Evolutionary conservation across 2,797 vertebrate genomes (phyloP), one percentile per base, ranked within the genome.

Genomic region (Galaxias olidus): DNA sequence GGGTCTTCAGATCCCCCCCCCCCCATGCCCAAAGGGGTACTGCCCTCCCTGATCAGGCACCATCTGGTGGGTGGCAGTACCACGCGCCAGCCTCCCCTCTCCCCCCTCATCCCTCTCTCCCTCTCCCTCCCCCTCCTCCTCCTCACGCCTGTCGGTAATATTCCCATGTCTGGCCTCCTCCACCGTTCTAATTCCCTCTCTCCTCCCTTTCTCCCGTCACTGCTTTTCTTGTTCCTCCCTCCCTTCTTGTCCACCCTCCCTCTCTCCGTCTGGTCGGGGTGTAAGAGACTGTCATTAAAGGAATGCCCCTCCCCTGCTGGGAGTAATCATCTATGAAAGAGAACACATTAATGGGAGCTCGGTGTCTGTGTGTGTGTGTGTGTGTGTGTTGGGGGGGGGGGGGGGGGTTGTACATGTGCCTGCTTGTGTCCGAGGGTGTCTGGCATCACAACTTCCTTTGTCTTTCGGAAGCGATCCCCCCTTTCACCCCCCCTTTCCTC

Each of bases 291-390:
- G 77, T 88, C 83, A 85, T 89, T 89, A 90, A 86, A 81, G 81
- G 81, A 74, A 87, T 86, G 75, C 82, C 82, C 78, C 75, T 69
- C 68, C 69, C 90, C 84, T 87, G 88, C 89, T 90, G 89, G 78
- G 89, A 85, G 85, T 90, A 90, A 90, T 92, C 89, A 88, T 87
- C 84, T 90, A 87, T 87, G 85, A 91, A 90, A 89, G 81, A 81
- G 86, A 78, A 81, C 81, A 87, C 83, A 86, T 89, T 90, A 89
- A 85, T 79, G 81, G 60, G 77, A 77, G 68, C 77, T 70, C 76
- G 70, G 79, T 75, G 82, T 80, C 78, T 82, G 70, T 76, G 71
- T 75, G 54, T 81, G 68, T 82, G 65, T 3, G 1, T 11, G 58
- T 50, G 64, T 45, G 53, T 63, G 49, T 53, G 46, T 41, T 52